Evolutionary conservation across 2,797 vertebrate species (phyloP).

Genomic region (Hybognathus amarus): DNA sequence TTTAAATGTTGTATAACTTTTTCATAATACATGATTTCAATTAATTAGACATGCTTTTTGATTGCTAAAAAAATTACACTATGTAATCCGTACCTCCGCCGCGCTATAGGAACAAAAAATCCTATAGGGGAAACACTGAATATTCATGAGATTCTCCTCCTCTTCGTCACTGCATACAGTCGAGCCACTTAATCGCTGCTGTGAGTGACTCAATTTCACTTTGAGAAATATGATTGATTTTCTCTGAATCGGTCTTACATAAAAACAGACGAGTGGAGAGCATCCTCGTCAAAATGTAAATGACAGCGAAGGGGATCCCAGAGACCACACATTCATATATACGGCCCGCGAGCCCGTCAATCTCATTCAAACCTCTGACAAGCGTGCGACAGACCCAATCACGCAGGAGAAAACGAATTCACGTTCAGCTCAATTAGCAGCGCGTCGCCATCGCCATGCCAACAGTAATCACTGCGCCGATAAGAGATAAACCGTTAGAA

Average conservation of each 20-base stretch:
- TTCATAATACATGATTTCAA: too few species aligned
- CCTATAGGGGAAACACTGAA: too few species aligned
- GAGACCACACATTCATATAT: slow-evolving; percentile 70
- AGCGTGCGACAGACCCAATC: slow-evolving; percentile 77
- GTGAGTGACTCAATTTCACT: slow-evolving; percentile 20
- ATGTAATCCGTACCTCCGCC: too few species aligned
- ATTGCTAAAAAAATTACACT: too few species aligned
- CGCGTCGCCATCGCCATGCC: slow-evolving; percentile 73
- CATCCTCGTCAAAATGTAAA: slow-evolving; percentile 50
- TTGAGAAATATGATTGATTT: slow-evolving; percentile 26
- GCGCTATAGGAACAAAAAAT: too few species aligned
- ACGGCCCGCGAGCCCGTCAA: slow-evolving; percentile 74
- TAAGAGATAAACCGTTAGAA: slow-evolving; percentile 61
- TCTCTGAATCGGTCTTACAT: slow-evolving; percentile 28
- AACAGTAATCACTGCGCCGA: slow-evolving; percentile 68
- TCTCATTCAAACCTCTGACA: slow-evolving; percentile 76
- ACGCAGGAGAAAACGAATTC: slow-evolving; percentile 74
- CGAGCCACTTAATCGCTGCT: background rate
- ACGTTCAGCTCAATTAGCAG: slow-evolving; percentile 80
- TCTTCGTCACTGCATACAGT: background rate
- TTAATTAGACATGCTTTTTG: too few species aligned
- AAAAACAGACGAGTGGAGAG: slow-evolving; percentile 30
- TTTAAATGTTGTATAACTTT: too few species aligned
- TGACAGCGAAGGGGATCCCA: slow-evolving; percentile 50
- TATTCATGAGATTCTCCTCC: slow-evolving; percentile 16